Base-by-base conservation (phyloP, 2,888 invertebrate species). In the Nemotelus nigrinus region DNA sequence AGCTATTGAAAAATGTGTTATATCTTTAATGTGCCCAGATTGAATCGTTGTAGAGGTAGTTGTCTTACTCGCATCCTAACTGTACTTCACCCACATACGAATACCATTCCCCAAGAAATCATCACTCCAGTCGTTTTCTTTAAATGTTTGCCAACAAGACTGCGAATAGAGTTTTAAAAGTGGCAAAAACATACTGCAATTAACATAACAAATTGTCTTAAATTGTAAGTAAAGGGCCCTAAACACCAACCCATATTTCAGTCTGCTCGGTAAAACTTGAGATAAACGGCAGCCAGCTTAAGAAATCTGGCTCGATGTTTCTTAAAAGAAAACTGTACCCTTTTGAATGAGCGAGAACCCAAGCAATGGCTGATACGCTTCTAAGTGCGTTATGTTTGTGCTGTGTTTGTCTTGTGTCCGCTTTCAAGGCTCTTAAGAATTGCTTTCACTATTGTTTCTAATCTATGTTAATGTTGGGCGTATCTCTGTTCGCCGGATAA, bases 401-500 rank as follows among this genome's bases (percentile, higher is more conserved):
- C 5, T 25, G 2, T 63, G 58, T 57, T 45, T 53, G 25, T 44
- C 55, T 53, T 57, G 25, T 50, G 39, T 50, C 50, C 39, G 3
- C 39, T 25, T 58, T 57, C 10, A 5, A 6, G 41, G n/a, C 44
- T 58, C 48, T 45, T 8, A 44, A 65, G 43, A 41, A 58, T 45
- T 64, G 10, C 53, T 75, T 53, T 75, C 53, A n/a, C 68, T 72
- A 78, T 78, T 78, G 78, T 78, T 71, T 68, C 67, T 72, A 76
- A 79, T 79, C 79, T 79, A 78, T 78, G 79, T 60, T 78, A 79
- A 79, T 74, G 79, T 57, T 48, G 78, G 76, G 78, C 76, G 76
- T 60, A 67, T 68, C 65, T 70, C 76, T 71, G 78, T 76, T 76
- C 76, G 80, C 80, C 81, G 81, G 81, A 81, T 81, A 82, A 81